Evolutionary conservation across 2,113 vertebrate species (phyloP).

Genomic region (Zapus hudsonius): DNA sequence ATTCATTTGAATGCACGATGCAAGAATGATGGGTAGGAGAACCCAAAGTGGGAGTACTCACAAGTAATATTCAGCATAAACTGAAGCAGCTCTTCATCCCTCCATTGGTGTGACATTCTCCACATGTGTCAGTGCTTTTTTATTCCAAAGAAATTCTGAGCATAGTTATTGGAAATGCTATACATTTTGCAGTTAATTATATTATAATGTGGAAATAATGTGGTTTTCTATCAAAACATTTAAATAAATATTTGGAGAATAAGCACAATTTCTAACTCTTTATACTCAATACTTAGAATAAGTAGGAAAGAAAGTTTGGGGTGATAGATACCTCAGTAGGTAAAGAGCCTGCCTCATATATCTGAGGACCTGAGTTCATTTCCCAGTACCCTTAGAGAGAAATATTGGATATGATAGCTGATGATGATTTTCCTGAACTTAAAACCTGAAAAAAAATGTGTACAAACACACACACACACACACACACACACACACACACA

Average conservation of each 20-base stretch:
- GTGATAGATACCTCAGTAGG: no score
- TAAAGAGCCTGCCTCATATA: no score
- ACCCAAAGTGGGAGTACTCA: background rate
- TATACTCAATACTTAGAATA: no score
- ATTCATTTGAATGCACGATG: background rate
- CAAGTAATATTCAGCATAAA: background rate
- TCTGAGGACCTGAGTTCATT: no score
- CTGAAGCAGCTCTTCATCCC: background rate
- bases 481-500: no score
- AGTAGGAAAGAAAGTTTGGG: no score
- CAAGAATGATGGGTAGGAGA: background rate
- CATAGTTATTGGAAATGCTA: background rate
- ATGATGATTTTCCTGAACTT: no score
- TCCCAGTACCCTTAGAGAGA: no score
- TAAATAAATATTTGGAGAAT: background rate
- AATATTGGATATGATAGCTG: no score
- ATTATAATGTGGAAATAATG: background rate
- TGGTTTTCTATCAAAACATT: background rate
- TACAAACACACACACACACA: no score
- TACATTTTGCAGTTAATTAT: background rate
- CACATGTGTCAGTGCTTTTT: background rate
- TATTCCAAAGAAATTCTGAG: background rate
- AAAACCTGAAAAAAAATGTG: no score
- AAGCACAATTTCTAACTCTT: no score
- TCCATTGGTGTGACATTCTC: background rate